phyloP scores from a whole-genome alignment of 30 jellyfish, hydroid and myxozoan genomes.

The Aurelia aurita complex sp. Pacific region DNA sequence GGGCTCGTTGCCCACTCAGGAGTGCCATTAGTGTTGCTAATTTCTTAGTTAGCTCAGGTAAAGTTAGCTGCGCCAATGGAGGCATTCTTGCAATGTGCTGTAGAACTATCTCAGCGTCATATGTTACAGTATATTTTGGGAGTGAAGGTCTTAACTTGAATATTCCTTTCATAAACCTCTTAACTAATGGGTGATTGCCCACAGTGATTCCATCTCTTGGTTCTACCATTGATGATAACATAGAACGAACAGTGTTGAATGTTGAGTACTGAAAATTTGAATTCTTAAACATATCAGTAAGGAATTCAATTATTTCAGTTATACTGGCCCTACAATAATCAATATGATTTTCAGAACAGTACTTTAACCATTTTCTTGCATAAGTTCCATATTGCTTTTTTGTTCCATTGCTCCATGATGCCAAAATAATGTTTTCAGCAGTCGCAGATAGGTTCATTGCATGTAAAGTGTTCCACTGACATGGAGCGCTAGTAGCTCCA shows the following conservation, averaged over 20 bases:
- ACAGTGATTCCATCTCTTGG: conserved; percentile 2
- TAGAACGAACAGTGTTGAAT: conserved; percentile 25
- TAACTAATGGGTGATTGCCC: conserved; percentile 17
- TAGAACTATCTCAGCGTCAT: no score
- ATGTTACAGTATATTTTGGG: no score
- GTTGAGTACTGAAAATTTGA: neutral
- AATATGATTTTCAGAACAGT: no score
- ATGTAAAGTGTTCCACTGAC: no score
- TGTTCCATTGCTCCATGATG: no score
- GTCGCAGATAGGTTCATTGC: no score
- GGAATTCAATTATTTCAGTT: neutral
- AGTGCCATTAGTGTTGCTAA: conserved; percentile 16
- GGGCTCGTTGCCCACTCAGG: conserved; percentile 39
- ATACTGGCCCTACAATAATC: neutral
- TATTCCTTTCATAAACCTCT: no score
- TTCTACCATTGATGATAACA: conserved; percentile 19
- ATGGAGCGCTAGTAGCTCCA: no score
- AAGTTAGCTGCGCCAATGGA: neutral
- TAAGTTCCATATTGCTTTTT: no score
- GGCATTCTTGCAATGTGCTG: conserved; percentile 9
- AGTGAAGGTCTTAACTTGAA: no score
- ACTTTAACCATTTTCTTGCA: no score
- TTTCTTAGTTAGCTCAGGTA: neutral
- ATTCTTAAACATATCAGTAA: conserved; percentile 6
- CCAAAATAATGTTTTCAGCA: no score